Base-by-base conservation (phyloP, 2,888 invertebrate genomes). In the Drosophila robusta region DNA sequence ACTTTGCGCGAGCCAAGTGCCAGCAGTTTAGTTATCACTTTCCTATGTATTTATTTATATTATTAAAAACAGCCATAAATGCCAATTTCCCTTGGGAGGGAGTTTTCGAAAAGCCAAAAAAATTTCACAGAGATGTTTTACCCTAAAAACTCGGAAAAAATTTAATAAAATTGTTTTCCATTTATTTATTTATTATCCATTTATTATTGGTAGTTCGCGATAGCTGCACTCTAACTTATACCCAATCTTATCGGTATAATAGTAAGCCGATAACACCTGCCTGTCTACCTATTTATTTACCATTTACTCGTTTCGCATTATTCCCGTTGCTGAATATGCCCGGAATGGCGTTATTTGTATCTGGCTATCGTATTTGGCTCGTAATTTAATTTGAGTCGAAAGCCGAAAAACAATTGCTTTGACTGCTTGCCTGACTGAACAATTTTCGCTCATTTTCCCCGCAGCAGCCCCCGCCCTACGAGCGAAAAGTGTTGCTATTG, bases 401-500 rank as follows among this genome's bases (percentile, higher is more conserved):
- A 38, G 16, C 14, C 8, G 1, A 41, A 26, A 26, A 24, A 39
- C 29, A 44, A 22, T 44, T 26, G 24, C 22, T 50, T 54, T 41
- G 26, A 24, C 45, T 32, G n/a, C n/a, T 3, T 5, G 16, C 11
- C 32, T 7, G 32, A 14, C 8, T 34, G 11, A 45, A 24, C 9
- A 24, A 8, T 22, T 32, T 24, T 1, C 7, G 3, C 18, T 11
- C 32, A 12, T 4, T n/a, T 8, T 4, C 44, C 29, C 3, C 29
- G 29, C 29, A 29, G 29, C 29, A 9, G 29, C 22, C 49, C 47
- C 2, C 18, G 22, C 14, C 12, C 12, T 12, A 34, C 14, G 9
- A 39, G 24, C 2, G 26, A 11, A 51, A 36, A 57, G 55, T 67
- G 61, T 50, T 69, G 54, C 11, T 16, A 9, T 60, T 70, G 71